Evolutionary conservation across 2,888 invertebrate species (phyloP), one percentile per base, ranked within the genome.

Genomic region (Eupithecia inturbata): DNA sequence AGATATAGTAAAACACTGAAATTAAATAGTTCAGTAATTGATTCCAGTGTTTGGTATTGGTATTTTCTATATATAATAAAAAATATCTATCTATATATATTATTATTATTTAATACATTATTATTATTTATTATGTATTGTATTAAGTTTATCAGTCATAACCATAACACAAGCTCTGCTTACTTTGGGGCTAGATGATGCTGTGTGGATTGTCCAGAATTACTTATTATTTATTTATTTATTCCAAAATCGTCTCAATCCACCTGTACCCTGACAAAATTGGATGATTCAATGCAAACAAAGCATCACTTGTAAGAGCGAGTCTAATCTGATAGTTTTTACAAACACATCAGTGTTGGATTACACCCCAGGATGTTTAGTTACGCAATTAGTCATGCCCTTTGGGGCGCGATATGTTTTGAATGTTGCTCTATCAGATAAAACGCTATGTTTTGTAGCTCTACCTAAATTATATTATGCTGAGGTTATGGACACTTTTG

Each of bases 261-360:
- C 74, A 78, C 78, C 78, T 78, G 76, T 64, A 45, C 62, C 41
- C 64, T n/a, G 39, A 73, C 41, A 60, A 73, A 70, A 62, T 62
- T 62, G 66, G 39, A 66, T 66, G 66, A 66, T 66, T 66, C 67
- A 68, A 73, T 57, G 64, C 62, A 72, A 75, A 78, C 71, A 74
- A 70, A 45, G 26, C 64, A 60, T 74, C 77, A 72, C 72, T 71
- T 73, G 77, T 76, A 62, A 67, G 39, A 72, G 74, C 72, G 76
- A 77, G 80, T 77, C 86, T 92, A 91, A 93, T 94, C 94, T 88
- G 91, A 92, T 92, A 93, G 93, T 94, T 94, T 94, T 94, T 93
- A 94, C 92, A 92, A 93, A 93, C 91, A 88, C 92, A 94, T 94
- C 93, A 93, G 90, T 89, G 90, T 92, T 88, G 92, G 92, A 92